phyloP scores from a whole-genome alignment of 2,113 vertebrate genomes.

The Takifugu bimaculatus region DNA sequence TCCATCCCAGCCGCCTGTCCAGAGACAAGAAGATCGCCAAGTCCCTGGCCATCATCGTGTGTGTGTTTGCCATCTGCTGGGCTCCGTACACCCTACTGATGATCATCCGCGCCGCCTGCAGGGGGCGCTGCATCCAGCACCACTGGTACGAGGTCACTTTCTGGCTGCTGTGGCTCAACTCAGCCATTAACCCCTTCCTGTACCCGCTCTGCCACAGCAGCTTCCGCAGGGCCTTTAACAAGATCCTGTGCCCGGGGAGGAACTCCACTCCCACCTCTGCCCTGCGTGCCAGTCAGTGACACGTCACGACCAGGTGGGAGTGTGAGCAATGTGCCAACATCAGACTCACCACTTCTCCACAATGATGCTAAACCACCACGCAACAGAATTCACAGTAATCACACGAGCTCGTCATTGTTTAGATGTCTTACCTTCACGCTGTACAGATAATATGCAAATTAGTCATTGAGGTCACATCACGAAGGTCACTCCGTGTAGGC shows the following conservation, averaged over 20 bases:
- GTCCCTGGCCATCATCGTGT: slow-evolving; percentile 80
- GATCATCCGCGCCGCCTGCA: slow-evolving; percentile 74
- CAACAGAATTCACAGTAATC: slow-evolving; percentile 1
- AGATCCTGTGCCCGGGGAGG: slow-evolving; percentile 67
- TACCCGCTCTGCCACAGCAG: slow-evolving; percentile 83
- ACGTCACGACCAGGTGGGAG: not conserved
- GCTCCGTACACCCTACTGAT: slow-evolving; percentile 81
- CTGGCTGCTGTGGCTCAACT: slow-evolving; percentile 89
- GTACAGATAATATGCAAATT: not conserved
- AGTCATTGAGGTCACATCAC: too few species aligned
- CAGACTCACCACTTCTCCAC: slow-evolving; percentile 4
- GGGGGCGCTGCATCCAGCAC: slow-evolving; percentile 49
- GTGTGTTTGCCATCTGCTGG: slow-evolving; percentile 82
- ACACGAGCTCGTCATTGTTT: slow-evolving; percentile 14
- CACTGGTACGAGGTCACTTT: slow-evolving; percentile 79
- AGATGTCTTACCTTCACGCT: slow-evolving; percentile 11
- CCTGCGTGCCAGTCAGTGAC: slow-evolving; percentile 49
- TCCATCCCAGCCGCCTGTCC: slow-evolving; percentile 67
- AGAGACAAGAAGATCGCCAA: slow-evolving; percentile 81
- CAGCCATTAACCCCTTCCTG: slow-evolving; percentile 82
- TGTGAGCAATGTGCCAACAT: slow-evolving; percentile 20
- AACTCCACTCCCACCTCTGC: slow-evolving; percentile 46
- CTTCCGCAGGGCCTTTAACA: slow-evolving; percentile 79
- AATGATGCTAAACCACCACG: slow-evolving; percentile 3
- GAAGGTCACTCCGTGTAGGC: too few species aligned